Evolutionary conservation across 2,113 vertebrate genomes (phyloP), one percentile per base, ranked within the genome.

Genomic region (Xerus inauris): DNA sequence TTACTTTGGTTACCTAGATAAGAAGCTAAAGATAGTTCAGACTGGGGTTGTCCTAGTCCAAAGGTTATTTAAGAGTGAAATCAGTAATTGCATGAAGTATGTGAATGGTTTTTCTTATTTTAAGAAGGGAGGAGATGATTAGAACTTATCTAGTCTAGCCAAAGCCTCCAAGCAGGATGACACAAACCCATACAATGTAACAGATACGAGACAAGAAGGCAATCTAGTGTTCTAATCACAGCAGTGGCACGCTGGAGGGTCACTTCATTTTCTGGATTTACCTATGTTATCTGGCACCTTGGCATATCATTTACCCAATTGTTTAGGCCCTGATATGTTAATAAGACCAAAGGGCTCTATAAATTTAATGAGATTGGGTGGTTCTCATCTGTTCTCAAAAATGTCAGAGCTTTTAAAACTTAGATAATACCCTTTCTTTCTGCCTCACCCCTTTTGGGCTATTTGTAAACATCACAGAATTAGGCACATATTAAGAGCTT

Each of bases 61-160:
- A 94, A 92, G 54, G 85, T 59, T 82, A 81, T 40, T 84, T n/a
- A 77, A 79, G 62, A 76, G 35, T 81, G 35, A 91, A 77, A 24
- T 62, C 30, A 6, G 28, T 7, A 20, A 71, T 10, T 76, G 2
- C 38, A 76, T 38, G 17, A 79, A 42, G 7, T 54, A 30, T 35
- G 51, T 40, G 72, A 82, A 35, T 22, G 54, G 54, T 45, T 94
- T 87, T 83, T 49, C 54, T 75, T 16, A 14, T 73, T 87, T 69
- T 77, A 75, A 85, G 49, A 45, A 87, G 69, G 13, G n/a, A 79
- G 35, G 87, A 59, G 28, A 69, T 47, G 47, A 75, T 84, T 64
- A 59, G 49, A 94, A 69, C 24, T 32, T 17, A 54, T 54, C 42
- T 91, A 76, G 82, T 75, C 42, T 59, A 49, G 35, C 22, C 38